These are phyloP conservation scores for Carcharodon carcharias DNA, from an alignment of 2,797 vertebrate species.

Conservation along the genomic window DNA sequence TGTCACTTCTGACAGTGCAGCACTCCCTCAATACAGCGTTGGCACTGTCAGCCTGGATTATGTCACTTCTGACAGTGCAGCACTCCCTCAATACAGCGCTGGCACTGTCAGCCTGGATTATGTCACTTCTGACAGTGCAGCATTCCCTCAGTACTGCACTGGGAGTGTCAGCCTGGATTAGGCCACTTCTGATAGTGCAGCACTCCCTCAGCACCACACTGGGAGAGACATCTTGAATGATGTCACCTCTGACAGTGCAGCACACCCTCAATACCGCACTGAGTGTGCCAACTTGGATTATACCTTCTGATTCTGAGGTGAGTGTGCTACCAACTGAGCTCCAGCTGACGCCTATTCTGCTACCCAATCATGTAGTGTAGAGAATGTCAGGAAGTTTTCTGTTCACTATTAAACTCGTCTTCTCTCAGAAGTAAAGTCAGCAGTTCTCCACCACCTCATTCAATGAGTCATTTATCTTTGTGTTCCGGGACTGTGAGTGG, in stretches of 20 bases:
- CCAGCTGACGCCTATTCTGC: no score
- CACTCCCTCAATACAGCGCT: neutral
- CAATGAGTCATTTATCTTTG: neutral
- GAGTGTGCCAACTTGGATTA: neutral
- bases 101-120: neutral
- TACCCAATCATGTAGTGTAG: rapidly evolving
- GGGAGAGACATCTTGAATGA: neutral
- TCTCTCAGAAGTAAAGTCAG: neutral
- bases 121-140: no score
- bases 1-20: no score
- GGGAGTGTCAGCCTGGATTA: neutral
- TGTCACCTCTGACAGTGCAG: neutral
- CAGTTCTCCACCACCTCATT: neutral
- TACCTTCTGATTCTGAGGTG: neutral
- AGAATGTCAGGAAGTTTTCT: neutral
- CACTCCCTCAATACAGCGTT: neutral
- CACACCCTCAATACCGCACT: neutral
- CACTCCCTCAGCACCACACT: neutral
- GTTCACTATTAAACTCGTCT: neutral
- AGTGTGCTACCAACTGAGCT: neutral
- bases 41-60: neutral
- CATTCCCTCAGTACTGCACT: neutral
- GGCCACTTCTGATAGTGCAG: neutral
- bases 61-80: neutral
- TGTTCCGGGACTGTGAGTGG: neutral